Base-by-base conservation (phyloP, 1,140 invertebrate species). In the Sitobion miscanthi region DNA sequence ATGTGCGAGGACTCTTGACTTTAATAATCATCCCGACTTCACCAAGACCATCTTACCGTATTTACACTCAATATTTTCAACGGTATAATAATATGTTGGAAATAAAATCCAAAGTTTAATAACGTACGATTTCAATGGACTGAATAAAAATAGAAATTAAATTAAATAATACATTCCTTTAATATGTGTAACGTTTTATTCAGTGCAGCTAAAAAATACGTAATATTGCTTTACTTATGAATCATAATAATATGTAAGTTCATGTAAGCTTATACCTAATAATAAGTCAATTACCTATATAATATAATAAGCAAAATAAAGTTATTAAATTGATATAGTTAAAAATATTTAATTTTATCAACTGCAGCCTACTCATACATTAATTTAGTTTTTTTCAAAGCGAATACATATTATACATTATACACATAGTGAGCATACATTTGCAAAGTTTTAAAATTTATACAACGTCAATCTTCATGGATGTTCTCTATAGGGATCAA, bases 1-100 rank as follows among this genome's bases (percentile, higher is more conserved):
- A 47, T 47, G 9, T 47, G 47, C 30, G 88, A 90, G 47, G 90
- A 91, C 25, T 90, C 38, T 90, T 62, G 35, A 77, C 54, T 91
- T 69, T 69, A 90, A 90, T 91, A 69, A 47, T n/a, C 90, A 47
- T 17, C 42, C 23, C 23, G 7, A 47, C 30, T 69, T 69, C 57
- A n/a, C n/a, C 35, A 20, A 21, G 23, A 42, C 38, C 86, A 17
- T 49, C 35, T 87, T 38, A 38, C 86, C 45, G 30, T 87, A 49
- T 87, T 45, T 85, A 85, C 38, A 38, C 38, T 42, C 38, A 83
- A 38, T 38, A 83, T 38, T 83, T 83, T 38, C n/a, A 11, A 85
- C 23, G 11, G 42, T 25, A 85, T 77, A 77, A 77, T 17, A 77
- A 77, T 17, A 77, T 85, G 83, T 25, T 42, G 38, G 83, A 45